phyloP scores from a whole-genome alignment of 1,140 invertebrate species.

The Heliconius congener region DNA sequence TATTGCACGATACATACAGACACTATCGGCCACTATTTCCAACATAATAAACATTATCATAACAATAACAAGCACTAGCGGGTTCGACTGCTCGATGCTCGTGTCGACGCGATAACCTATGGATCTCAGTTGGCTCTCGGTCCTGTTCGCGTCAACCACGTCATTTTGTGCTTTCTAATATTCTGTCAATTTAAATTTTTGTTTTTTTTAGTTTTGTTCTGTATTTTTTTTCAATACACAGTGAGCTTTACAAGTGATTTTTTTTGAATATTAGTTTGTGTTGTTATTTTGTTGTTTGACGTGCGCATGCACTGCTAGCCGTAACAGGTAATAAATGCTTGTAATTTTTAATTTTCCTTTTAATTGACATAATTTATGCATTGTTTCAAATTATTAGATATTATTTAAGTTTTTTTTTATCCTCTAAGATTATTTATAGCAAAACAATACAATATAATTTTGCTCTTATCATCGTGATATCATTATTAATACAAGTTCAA shows the following conservation, averaged over 20 bases:
- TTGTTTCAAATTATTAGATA: neutral
- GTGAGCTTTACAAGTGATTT: neutral
- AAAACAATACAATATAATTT: neutral
- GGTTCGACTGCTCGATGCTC: conserved; percentile 39
- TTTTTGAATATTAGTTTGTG: neutral
- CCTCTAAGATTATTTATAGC: neutral
- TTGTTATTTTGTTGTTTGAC: neutral
- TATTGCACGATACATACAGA: conserved; percentile 72
- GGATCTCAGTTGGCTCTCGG: conserved; percentile 41
- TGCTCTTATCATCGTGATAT: neutral
- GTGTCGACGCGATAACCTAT: conserved; percentile 43
- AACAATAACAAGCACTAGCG: conserved; percentile 76
- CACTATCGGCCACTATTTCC: conserved; percentile 75
- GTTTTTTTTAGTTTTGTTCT: neutral
- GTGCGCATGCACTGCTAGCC: neutral
- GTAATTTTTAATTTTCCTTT: neutral
- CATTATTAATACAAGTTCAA: neutral
- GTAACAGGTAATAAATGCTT: neutral
- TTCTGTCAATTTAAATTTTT: neutral
- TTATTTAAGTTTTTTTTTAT: neutral
- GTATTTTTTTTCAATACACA: neutral
- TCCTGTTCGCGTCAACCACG: conserved; percentile 38
- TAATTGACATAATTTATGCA: neutral
- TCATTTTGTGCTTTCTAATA: conserved; percentile 30
- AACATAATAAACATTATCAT: conserved; percentile 80